Percentiles rank a stretch among this genome's conserved stretches.
Evolutionary conservation across 2,113 vertebrate genomes (phyloP).

Genomic region (Lonchura striata): DNA sequence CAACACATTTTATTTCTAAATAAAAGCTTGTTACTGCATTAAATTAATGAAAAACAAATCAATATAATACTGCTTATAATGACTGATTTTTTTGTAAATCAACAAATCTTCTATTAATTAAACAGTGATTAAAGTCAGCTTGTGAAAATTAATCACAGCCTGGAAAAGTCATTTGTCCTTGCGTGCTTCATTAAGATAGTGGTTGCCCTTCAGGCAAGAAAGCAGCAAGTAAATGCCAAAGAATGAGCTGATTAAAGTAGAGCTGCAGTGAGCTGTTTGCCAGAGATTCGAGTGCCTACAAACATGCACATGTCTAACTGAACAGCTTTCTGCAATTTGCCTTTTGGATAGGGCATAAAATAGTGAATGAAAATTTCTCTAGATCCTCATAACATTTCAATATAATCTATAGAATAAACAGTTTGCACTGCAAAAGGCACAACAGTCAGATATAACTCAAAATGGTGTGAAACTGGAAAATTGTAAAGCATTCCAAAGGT

Average conservation of each 20-base stretch:
- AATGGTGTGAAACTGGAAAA: background rate
- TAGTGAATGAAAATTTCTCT: background rate
- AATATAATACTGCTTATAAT: constrained; percentile 79
- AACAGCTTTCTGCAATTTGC: background rate
- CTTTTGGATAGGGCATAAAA: background rate
- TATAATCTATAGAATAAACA: background rate
- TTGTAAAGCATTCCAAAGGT: background rate
- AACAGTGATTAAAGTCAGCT: constrained; percentile 85
- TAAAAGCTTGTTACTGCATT: constrained; percentile 44
- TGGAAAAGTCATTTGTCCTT: constrained; percentile 80
- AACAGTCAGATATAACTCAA: background rate
- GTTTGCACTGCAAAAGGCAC: background rate
- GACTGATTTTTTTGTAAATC: constrained; percentile 80
- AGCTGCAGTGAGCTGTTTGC: constrained; percentile 33
- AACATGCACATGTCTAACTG: background rate
- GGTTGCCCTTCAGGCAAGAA: constrained; percentile 71
- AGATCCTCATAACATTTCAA: background rate
- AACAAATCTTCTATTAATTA: constrained; percentile 89
- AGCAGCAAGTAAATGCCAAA: constrained; percentile 68
- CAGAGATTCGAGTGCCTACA: background rate
- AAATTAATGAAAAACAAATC: constrained; percentile 70
- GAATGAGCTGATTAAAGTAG: constrained; percentile 60
- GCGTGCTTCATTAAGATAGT: constrained; percentile 74
- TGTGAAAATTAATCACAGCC: constrained; percentile 85
- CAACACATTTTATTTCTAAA: constrained; percentile 42